Evolutionary conservation across 2,113 vertebrate species (phyloP), one percentile per base, ranked within the genome.

Genomic region (Paraplagusia blochii): DNA sequence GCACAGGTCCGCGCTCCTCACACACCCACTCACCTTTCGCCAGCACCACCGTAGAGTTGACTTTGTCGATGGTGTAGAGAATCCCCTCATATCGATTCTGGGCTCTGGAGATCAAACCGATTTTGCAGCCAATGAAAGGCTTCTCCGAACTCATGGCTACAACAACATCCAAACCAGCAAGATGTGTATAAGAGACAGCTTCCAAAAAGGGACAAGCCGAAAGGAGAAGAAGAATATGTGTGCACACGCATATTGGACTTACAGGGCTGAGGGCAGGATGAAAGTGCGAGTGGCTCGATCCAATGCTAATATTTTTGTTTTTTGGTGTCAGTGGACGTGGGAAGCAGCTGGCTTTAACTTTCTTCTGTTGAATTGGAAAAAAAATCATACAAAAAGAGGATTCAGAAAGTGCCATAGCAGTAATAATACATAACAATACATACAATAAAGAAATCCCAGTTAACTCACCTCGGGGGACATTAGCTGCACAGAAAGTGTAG

Each of bases 21-120:
- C n/a, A n/a, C n/a, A n/a, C n/a, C 9, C n/a, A 80, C 87, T 82
- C 68, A 95, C 95, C 95, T 87, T 94, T 95, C 11, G 94, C 94
- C 59, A 97, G 82, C 3, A 94, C 96, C 70, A 98, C 93, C 3
- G 96, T 98, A n/a, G 96, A 97, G 83, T 98, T 95, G 47, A 94
- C 92, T 29, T 94, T 96, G 80, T 99, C 96, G 74, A 96, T 94
- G n/a, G 94, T 96, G 66, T 95, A 96, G 33, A 97, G 77, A 70
- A 95, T 94, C 1, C 94, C 94, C 58, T 96, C 95, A 82, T 97
- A 96, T 43, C 94, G 93, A 84, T 96, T 95, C 82, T 93, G 91
- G 4, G 94, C 94, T 88, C 93, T 97, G 7, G 94, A 96, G 66
- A 97, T 90, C 9, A 97, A 85, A 53, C 92, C 91, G 64, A 95